phyloP scores from a whole-genome alignment of 1,140 invertebrate genomes.

The Frieseomelitta varia region DNA sequence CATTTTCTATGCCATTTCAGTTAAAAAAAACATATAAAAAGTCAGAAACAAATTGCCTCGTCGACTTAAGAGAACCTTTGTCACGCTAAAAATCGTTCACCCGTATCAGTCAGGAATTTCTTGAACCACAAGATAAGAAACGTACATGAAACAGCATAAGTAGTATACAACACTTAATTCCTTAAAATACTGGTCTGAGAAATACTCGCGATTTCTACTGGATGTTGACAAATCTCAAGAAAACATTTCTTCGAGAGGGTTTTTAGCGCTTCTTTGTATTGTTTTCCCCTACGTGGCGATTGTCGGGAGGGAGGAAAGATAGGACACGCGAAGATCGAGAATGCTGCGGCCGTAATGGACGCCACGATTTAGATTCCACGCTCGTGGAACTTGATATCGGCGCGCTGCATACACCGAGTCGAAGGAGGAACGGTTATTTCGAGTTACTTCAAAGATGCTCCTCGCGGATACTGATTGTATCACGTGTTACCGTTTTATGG shows the following conservation, averaged over 20 bases:
- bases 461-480: not conserved
- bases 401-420: not conserved
- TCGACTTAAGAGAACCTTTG: no score
- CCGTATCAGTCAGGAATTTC: no score
- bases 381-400: not conserved
- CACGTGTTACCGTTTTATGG: not conserved
- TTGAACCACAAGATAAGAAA: no score
- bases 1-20: no score
- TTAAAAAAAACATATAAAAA: no score
- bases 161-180: no score
- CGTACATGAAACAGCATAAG: no score
- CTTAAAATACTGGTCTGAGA: no score
- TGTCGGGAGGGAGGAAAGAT: not conserved
- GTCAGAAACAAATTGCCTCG: no score
- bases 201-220: not conserved
- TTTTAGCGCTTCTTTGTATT: not conserved
- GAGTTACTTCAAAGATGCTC: not conserved
- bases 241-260: not conserved
- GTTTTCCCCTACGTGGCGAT: not conserved
- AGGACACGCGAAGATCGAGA: not conserved
- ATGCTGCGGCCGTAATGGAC: not conserved
- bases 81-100: no score
- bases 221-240: not conserved
- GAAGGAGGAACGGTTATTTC: not conserved
- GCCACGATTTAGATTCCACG: conserved; percentile 2